Conservation (phyloP, 2,113 vertebrate genomes). For the Melospiza melodia region DNA sequence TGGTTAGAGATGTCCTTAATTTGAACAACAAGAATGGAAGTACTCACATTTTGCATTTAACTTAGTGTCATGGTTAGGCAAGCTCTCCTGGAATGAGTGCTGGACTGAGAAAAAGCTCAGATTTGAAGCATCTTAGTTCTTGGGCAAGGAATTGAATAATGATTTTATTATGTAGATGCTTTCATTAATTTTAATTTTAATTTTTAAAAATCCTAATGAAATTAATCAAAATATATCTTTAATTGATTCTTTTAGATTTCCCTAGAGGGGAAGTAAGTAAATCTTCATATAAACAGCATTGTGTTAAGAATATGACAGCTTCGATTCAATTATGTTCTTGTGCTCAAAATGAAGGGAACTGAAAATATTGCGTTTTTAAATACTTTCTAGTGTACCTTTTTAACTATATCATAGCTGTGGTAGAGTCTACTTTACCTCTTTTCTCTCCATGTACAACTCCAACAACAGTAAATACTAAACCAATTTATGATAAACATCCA, state of each 20-base stretch:
- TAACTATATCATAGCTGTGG: not conserved
- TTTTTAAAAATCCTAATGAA: not conserved
- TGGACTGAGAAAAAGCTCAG: not conserved
- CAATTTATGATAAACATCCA: slow-evolving; percentile 19
- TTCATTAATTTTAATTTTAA: not conserved
- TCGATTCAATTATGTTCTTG: not conserved
- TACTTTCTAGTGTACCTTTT: not conserved
- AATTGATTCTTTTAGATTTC: not conserved
- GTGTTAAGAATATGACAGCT: not conserved
- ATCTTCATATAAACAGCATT: not conserved
- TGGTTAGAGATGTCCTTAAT: not conserved
- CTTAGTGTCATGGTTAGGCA: not conserved
- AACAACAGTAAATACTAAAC: not conserved
- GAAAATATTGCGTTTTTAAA: not conserved
- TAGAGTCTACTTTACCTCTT: not conserved
- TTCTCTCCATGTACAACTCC: not conserved
- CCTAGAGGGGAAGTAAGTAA: not conserved
- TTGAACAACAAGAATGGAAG: not conserved
- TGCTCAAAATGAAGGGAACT: not conserved
- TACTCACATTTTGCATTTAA: not conserved
- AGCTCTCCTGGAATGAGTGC: not conserved
- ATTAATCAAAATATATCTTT: not conserved
- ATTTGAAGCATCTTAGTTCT: not conserved
- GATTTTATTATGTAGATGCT: not conserved
- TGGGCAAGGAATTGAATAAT: not conserved